Evolutionary conservation across 1,140 invertebrate species (phyloP).

Genomic region (Bombyx mori): DNA sequence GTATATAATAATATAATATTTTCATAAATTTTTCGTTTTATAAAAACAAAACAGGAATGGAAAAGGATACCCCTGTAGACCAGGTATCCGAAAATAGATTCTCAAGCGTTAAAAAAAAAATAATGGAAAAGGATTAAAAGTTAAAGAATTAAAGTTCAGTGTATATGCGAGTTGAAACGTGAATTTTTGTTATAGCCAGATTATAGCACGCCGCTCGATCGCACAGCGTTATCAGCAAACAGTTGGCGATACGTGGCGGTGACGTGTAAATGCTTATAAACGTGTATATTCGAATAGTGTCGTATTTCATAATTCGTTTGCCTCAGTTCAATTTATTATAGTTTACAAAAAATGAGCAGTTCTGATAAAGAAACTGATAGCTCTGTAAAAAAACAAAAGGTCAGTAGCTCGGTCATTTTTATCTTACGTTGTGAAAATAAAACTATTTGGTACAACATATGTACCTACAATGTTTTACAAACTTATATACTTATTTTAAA

Average conservation of each 20-base stretch:
- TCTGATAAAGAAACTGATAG: conserved; percentile 26
- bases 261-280: conserved; percentile 21
- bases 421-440: too few species aligned
- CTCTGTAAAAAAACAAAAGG: conserved; percentile 3
- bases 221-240: conserved; percentile 33
- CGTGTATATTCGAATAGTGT: too few species aligned
- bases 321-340: neutral
- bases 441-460: neutral
- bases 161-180: too few species aligned
- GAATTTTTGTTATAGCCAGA: conserved; percentile 28
- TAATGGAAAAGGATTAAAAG: too few species aligned
- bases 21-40: too few species aligned
- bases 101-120: too few species aligned
- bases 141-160: too few species aligned
- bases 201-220: conserved; percentile 18
- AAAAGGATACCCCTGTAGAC: too few species aligned
- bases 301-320: too few species aligned
- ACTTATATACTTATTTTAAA: neutral
- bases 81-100: too few species aligned
- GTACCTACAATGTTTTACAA: neutral
- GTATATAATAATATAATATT: too few species aligned
- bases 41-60: too few species aligned
- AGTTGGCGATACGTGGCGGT: conserved; percentile 53
- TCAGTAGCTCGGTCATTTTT: neutral
- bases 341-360: conserved; percentile 36